Percentiles rank a stretch among this genome's conserved stretches.
Evolutionary conservation across 1,140 invertebrate genomes (phyloP).

Genomic region (Streblospio benedicti): DNA sequence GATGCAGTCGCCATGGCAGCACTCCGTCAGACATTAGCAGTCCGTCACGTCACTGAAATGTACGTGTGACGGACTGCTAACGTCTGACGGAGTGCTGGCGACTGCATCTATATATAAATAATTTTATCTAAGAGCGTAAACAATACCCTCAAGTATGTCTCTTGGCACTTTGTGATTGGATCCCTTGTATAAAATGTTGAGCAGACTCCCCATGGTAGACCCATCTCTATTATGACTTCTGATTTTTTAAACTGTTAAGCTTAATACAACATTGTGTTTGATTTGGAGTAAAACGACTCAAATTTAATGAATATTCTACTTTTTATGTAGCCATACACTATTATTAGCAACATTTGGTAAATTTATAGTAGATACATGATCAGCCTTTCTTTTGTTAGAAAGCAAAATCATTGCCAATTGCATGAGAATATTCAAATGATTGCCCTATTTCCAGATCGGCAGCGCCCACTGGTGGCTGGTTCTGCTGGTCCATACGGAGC

Average conservation of each 20-base stretch:
- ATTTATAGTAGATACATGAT: not conserved
- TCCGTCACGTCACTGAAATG: not conserved
- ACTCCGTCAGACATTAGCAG: not conserved
- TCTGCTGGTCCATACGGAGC: constrained; percentile 87
- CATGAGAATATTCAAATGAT: not conserved
- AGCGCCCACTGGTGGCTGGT: constrained; percentile 52
- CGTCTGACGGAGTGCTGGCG: not conserved
- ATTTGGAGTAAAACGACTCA: not conserved
- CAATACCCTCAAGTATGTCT: no score
- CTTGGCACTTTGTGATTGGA: no score
- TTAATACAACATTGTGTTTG: constrained; percentile 19
- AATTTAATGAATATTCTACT: not conserved
- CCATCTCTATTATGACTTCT: no score
- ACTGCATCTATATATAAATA: constrained; percentile 20
- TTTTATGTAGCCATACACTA: not conserved
- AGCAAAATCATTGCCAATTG: constrained; percentile 7
- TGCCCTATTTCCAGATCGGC: constrained; percentile 8
- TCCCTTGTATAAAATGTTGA: no score
- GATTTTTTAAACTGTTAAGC: no score
- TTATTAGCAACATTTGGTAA: not conserved
- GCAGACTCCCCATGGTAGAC: no score
- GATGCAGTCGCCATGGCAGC: no score
- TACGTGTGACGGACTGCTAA: not conserved
- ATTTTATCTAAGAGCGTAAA: constrained; percentile 16
- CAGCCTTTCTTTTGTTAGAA: constrained; percentile 4